Evolutionary conservation across 2,113 vertebrate genomes (phyloP), one percentile per base, ranked within the genome.

Genomic region (Tinamus guttatus): DNA sequence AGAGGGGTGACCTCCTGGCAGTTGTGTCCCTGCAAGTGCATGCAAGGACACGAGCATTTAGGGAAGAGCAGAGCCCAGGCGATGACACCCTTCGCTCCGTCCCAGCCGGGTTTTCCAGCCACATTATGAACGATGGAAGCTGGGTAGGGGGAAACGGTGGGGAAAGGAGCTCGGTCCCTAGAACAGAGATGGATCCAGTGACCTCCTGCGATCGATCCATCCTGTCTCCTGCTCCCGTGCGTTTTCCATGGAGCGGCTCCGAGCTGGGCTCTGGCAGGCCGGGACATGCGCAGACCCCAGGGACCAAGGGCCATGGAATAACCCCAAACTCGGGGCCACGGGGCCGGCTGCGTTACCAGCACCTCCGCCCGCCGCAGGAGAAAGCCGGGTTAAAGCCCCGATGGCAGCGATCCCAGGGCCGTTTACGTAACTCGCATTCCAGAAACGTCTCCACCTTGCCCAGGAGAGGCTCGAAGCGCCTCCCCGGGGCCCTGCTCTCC

Each of bases 321-420:
- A 81, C 12, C 52, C 81, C 77, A 73, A 65, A 79, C 36, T 91
- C 38, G 24, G 28, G 25, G 58, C 78, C 91, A 91, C 43, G 3
- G 18, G 56, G 74, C 16, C 20, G 7, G 85, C 68, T 85, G 71
- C 80, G 74, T 92, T 81, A 77, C n/a, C 76, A 43, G 93, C 94
- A 96, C 92, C 90, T 84, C 96, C 94, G 92, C 87, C 94, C 65
- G 0, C 96, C 82, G 97, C 94, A 94, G 87, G 74, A 92, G 89
- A 90, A 83, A 95, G 91, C 79, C 8, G 11, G 65, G 90, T 85
- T 95, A 96, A 97, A 96, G 96, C 92, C 94, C 94, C 93, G 84
- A 91, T 97, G 98, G 97, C 98, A 98, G 86, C 24, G 47, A 96
- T 97, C 97, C 97, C 97, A 97, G 97, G 96, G 89, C 91, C 95